Base-by-base conservation (phyloP, 64 coral and sea anemone species). In the Stichodactyla helianthus region DNA sequence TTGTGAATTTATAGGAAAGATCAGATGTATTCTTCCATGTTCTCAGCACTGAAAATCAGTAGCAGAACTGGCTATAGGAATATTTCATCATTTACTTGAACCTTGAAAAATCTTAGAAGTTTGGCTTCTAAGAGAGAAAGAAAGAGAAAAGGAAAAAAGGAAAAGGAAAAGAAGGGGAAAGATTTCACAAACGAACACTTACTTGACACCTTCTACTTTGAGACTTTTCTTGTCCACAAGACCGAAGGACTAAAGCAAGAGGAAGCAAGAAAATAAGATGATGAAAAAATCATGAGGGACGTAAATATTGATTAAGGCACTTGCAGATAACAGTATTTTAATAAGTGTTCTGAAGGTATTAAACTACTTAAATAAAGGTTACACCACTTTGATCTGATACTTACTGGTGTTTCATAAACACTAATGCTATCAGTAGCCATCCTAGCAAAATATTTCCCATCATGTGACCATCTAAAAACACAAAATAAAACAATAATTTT, bases 341-440 rank as follows among this genome's bases (percentile, higher is more conserved):
- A 44, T 44, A 3, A 44, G 35, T 2, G 35, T 44, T 44, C 35
- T 44, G 35, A 44, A 44, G 35, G 35, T 1, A 44, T 44, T 44
- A 44, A 44, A 1, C 35, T 44, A 44, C 4, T 44, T 44, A 44
- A 44, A 2, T 44, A 44, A 44, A 44, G 35, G 35, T 44, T 44
- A 58, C 5, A 1, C 55, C 1, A 58, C 14, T 9, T 15, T 58
- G 55, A 58, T 16, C 10, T 25, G 12, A 77, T 76, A 90, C 93
- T 88, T 85, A 99, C 97, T 51, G 97, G 97, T 59, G 93, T 99
- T 89, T 95, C 97, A 87, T 99, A 99, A 19, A 95, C 82, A 78
- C 97, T 95, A 27, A 99, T 95, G 59, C 93, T 94, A 70, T 95
- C 90, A 55, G 94, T 90, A 86, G 87, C 88, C 83, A 99, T 91